Evolutionary conservation across 2,113 vertebrate genomes (phyloP).

Genomic region (Cacatua alba): DNA sequence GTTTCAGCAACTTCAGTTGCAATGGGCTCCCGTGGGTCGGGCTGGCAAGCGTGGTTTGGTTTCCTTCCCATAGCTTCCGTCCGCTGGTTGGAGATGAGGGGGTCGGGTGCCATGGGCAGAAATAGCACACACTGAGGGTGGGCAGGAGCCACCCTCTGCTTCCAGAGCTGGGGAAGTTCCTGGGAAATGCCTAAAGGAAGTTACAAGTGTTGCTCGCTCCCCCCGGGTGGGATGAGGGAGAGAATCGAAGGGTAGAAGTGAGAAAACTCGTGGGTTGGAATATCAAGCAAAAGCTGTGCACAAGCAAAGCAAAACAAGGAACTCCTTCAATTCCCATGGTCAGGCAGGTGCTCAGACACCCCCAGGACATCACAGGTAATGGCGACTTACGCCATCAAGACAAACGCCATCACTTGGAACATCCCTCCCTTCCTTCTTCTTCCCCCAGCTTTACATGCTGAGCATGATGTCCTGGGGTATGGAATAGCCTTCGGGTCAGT

Average conservation of each 20-base stretch:
- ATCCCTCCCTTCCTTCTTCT: neutral
- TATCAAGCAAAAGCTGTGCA: neutral
- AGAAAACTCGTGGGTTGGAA: neutral
- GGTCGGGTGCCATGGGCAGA: neutral
- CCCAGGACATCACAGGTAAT: neutral
- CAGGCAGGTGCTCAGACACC: neutral
- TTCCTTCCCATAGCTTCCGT: neutral
- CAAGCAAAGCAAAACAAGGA: neutral
- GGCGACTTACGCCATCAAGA: neutral
- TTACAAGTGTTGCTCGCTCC: neutral
- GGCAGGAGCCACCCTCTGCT: neutral
- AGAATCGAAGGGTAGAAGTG: neutral
- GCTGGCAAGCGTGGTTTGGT: neutral
- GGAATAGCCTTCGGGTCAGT: neutral
- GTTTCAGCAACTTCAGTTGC: neutral
- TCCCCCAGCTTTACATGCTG: neutral
- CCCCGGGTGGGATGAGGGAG: neutral
- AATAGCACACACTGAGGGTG: fast-evolving
- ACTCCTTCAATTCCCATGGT: neutral
- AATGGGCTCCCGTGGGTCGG: neutral
- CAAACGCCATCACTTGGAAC: neutral
- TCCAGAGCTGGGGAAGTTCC: neutral
- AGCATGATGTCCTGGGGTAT: neutral
- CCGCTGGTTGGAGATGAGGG: neutral
- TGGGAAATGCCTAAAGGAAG: neutral